Percentiles rank a stretch among this genome's conserved stretches.
Conservation (phyloP, 1,140 invertebrate genomes). For the Gryon sp. region DNA sequence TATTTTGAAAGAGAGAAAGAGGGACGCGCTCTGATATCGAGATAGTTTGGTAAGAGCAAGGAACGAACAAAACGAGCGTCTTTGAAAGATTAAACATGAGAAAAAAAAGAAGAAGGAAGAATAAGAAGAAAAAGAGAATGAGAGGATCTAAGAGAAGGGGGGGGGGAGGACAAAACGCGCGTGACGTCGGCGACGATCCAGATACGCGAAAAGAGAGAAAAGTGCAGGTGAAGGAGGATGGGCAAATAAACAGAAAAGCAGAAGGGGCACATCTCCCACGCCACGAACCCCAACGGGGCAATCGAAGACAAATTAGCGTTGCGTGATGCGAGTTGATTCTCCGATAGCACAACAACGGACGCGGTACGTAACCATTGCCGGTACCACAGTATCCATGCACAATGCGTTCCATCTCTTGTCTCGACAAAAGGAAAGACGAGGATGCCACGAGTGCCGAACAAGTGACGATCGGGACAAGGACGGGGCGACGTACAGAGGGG, state of each 20-base stretch:
- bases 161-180: neutral
- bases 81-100: conserved; percentile 16
- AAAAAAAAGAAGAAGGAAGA: conserved; percentile 15
- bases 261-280: conserved; percentile 73
- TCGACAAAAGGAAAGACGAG: conserved; percentile 58
- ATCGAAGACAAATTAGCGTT: conserved; percentile 80
- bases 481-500: conserved; percentile 49
- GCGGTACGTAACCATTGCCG: conserved; percentile 68
- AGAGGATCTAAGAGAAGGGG: no score
- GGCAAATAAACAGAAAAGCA: conserved; percentile 49
- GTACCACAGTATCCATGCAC: conserved; percentile 52
- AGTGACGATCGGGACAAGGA: conserved; percentile 33
- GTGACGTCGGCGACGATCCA: conserved; percentile 50
- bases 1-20: conserved; percentile 64
- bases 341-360: conserved; percentile 77
- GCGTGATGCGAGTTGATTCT: conserved; percentile 79
- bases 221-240: conserved; percentile 18
- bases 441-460: conserved; percentile 26
- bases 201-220: conserved; percentile 38
- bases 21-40: conserved; percentile 59
- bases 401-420: conserved; percentile 55
- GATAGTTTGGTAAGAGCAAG: conserved; percentile 33
- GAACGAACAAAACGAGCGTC: conserved; percentile 14
- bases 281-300: conserved; percentile 69
- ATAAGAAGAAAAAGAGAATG: conserved; percentile 16